Percentiles rank a stretch among this genome's conserved stretches.
Evolutionary conservation across 2,888 invertebrate species (phyloP).

Genomic region (Hemistola chrysoprasaria): DNA sequence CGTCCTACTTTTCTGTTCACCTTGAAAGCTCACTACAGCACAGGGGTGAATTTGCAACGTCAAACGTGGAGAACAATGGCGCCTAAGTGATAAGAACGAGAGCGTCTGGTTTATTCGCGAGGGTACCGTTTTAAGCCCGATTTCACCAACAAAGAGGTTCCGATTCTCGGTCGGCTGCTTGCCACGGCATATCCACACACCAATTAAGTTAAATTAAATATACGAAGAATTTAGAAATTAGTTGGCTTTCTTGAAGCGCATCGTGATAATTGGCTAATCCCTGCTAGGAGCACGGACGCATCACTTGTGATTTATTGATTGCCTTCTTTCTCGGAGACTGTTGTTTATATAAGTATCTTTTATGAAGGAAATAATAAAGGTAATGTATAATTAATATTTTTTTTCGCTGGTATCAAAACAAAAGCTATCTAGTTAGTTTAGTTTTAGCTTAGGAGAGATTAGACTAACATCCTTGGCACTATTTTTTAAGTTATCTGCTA

Average conservation of each 20-base stretch:
- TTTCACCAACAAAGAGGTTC: slow-evolving; percentile 73
- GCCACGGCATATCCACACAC: slow-evolving; percentile 70
- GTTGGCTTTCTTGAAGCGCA: slow-evolving; percentile 80
- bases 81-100: slow-evolving; percentile 44
- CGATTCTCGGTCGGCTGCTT: slow-evolving; percentile 76
- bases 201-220: slow-evolving; percentile 79
- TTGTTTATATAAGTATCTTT: slow-evolving; percentile 27
- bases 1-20: slow-evolving; percentile 7
- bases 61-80: slow-evolving; percentile 35
- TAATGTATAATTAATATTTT: too few species aligned
- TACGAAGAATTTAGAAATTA: slow-evolving; percentile 82
- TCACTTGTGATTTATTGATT: slow-evolving; percentile 70
- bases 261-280: slow-evolving; percentile 77
- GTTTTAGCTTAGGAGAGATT: too few species aligned
- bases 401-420: too few species aligned
- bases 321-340: slow-evolving; percentile 49
- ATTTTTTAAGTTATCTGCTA: too few species aligned
- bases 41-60: slow-evolving; percentile 15
- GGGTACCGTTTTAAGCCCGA: slow-evolving; percentile 64
- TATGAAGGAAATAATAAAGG: neutral
- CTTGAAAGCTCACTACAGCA: slow-evolving; percentile 9
- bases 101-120: slow-evolving; percentile 48
- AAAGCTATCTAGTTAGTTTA: too few species aligned
- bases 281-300: slow-evolving; percentile 68
- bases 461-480: too few species aligned